Evolutionary conservation across 2,888 invertebrate species (phyloP).

Genomic region (Neoscelio sp.): DNA sequence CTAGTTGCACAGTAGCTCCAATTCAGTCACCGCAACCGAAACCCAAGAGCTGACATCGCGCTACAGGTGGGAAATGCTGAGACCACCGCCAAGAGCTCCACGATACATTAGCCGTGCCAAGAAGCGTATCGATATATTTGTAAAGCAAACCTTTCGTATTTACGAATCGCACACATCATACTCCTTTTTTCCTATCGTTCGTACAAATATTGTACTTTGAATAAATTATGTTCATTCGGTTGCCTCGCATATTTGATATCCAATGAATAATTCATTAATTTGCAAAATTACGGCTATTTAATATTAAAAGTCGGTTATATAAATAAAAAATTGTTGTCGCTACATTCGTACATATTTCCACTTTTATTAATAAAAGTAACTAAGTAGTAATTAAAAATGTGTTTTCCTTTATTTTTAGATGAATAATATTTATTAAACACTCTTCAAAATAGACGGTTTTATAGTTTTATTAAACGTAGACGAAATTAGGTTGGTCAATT

Average conservation of each 20-base stretch:
- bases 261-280: no score
- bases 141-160: constrained; percentile 41
- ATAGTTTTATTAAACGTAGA: constrained; percentile 12
- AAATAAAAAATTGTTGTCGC: no score
- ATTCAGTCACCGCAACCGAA: constrained; percentile 67
- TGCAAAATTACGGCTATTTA: no score
- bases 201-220: neutral
- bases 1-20: constrained; percentile 63
- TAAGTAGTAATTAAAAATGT: no score
- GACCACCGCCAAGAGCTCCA: constrained; percentile 63
- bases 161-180: constrained; percentile 10
- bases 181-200: constrained; percentile 24
- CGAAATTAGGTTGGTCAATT: constrained; percentile 8
- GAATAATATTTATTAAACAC: no score
- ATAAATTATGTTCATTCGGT: no score
- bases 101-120: constrained; percentile 63
- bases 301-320: no score
- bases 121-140: constrained; percentile 65
- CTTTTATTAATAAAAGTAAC: no score
- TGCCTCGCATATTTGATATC: no score
- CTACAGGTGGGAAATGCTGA: constrained; percentile 70
- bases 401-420: no score
- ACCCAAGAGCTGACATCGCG: constrained; percentile 68
- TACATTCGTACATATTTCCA: no score
- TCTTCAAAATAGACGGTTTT: no score